Evolutionary conservation across 2,888 invertebrate genomes (phyloP).

Genomic region (Chymomyza procnemis): DNA sequence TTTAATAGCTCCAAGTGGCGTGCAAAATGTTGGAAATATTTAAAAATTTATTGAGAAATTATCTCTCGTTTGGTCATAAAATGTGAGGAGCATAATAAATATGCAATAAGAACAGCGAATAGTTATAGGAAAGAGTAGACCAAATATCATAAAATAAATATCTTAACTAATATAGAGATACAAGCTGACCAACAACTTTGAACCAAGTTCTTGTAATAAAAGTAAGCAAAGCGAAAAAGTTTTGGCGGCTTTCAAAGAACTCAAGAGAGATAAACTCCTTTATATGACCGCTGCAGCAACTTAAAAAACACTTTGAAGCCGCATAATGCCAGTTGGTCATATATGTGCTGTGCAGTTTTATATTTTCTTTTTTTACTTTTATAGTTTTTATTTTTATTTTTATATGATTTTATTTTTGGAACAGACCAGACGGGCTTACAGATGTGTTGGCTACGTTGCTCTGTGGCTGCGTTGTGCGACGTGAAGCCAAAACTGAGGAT

Average conservation of each 20-base stretch:
- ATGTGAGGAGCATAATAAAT: slow-evolving; percentile 44
- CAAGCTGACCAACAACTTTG: slow-evolving; percentile 20
- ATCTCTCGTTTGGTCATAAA: slow-evolving; percentile 55
- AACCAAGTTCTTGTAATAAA: slow-evolving; percentile 2
- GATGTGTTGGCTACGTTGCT: not conserved
- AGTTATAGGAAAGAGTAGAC: not conserved
- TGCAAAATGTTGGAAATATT: slow-evolving; percentile 7
- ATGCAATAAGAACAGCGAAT: slow-evolving; percentile 46
- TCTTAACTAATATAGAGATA: not conserved
- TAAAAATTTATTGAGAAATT: slow-evolving; percentile 63
- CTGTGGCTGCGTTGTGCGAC: not conserved
- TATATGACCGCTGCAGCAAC: slow-evolving; percentile 40
- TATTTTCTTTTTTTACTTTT: no score
- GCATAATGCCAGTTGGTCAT: not conserved
- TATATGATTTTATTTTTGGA: not conserved
- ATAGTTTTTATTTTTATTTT: not conserved
- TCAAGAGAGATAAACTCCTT: slow-evolving; percentile 33
- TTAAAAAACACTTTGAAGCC: slow-evolving; percentile 34
- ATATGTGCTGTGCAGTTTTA: no score
- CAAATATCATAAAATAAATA: slow-evolving; percentile 24
- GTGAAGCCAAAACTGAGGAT: slow-evolving; percentile 9
- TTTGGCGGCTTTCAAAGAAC: slow-evolving; percentile 10
- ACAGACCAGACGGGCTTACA: not conserved
- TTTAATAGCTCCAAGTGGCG: slow-evolving; percentile 19
- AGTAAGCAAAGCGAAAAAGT: not conserved